Evolutionary conservation across 2,113 vertebrate species (phyloP), one percentile per base, ranked within the genome.

Genomic region (Oostethus manadensis): DNA sequence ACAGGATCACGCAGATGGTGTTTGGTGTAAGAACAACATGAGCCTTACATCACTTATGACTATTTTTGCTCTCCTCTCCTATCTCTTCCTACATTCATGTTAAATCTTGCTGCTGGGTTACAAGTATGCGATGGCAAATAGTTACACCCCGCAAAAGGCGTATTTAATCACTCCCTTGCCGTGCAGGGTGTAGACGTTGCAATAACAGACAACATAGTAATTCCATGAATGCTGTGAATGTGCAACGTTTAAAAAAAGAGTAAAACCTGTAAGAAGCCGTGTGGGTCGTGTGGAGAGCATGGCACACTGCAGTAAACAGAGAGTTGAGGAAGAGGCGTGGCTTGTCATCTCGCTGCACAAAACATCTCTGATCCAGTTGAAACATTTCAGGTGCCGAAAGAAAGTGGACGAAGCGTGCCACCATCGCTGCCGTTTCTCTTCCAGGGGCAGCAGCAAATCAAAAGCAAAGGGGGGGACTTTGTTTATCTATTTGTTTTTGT

Each of bases 381-480:
- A 14, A 42, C 14, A 84, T 84, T 89, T 89, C 89, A 91, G 90
- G 90, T 91, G 86, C 68, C 70, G 66, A 74, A 21, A 55, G n/a
- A 38, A 51, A 54, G 35, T 20, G 35, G 46, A 48, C 46, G 46
- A n/a, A 17, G 18, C 51, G 29, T 2, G 29, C 38, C 38, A 14
- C 38, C 38, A 42, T 42, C 3, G 38, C 38, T 42, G 38, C 38
- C 38, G 38, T 14, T 14, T 42, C 38, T 7, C 38, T 42, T 42
- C 10, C 38, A 11, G 13, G 38, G 14, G 38, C 38, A 42, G 38
- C 38, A 14, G 38, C 38, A 51, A 17, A 51, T n/a, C 50, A 51
- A 51, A 33, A 9, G 10, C n/a, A 14, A 40, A 15, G 7, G 53
- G n/a, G n/a, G 10, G 38, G 38, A 42, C 38, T 42, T 0, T 42